These are phyloP conservation scores for Gadus chalcogrammus DNA, from an alignment of 2,113 vertebrate genomes.

Conservation along the genomic window DNA sequence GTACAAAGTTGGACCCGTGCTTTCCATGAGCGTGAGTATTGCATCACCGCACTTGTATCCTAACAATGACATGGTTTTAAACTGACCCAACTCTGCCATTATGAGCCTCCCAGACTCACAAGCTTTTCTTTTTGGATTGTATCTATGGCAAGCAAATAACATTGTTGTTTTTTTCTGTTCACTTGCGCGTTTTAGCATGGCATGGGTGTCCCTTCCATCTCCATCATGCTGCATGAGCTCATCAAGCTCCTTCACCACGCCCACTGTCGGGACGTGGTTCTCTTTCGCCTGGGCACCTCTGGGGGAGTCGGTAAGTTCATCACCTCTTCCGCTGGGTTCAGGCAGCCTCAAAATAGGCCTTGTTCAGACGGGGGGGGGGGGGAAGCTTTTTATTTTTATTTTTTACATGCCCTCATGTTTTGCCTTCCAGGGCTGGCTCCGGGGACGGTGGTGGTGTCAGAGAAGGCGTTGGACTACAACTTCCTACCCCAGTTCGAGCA, in stretches of 20 bases:
- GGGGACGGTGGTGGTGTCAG: slow-evolving; percentile 81
- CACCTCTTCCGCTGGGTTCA: neutral
- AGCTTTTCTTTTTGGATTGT: slow-evolving; percentile 1
- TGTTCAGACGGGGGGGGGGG: too few species aligned
- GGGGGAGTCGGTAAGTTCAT: slow-evolving; percentile 78
- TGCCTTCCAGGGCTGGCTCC: slow-evolving; percentile 70
- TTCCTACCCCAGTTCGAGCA: slow-evolving; percentile 80
- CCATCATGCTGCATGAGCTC: slow-evolving; percentile 88
- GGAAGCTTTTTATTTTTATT: neutral
- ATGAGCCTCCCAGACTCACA: neutral
- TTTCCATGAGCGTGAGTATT: slow-evolving; percentile 81
- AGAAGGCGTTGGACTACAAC: slow-evolving; percentile 78
- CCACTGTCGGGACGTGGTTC: slow-evolving; percentile 76
- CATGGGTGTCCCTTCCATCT: slow-evolving; percentile 87
- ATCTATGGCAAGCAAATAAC: too few species aligned
- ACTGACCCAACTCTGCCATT: neutral
- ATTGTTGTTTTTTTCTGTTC: too few species aligned
- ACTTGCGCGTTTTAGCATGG: slow-evolving; percentile 69
- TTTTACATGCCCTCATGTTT: neutral
- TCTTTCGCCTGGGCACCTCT: slow-evolving; percentile 84
- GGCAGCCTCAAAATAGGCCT: neutral
- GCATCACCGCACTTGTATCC: neutral
- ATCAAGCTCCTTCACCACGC: slow-evolving; percentile 88
- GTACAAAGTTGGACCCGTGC: slow-evolving; percentile 83
- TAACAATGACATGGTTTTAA: too few species aligned